A percentile compares a stretch with the other conserved stretches of the same genome.
Evolutionary conservation across 2,888 invertebrate genomes (phyloP).

Genomic region (Siphlonurus alternatus): DNA sequence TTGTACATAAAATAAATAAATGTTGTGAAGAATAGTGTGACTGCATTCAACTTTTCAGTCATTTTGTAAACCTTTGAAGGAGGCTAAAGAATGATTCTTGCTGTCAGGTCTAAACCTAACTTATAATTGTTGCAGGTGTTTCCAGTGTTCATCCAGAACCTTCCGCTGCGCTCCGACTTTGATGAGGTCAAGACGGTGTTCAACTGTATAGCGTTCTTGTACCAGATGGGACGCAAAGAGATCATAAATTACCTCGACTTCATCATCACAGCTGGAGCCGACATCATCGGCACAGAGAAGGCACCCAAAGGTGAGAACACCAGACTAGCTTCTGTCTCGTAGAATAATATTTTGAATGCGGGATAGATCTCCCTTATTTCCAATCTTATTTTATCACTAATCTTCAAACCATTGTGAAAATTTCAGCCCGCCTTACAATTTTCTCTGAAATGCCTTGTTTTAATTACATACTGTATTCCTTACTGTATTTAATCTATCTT

Average conservation of each 20-base stretch:
- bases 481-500: no score
- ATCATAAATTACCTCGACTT: conserved; percentile 33
- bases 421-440: no score
- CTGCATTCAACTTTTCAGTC: no score
- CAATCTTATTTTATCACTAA: background rate
- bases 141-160: conserved; percentile 47
- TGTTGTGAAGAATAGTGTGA: no score
- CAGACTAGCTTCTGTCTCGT: background rate
- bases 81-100: no score
- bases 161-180: conserved; percentile 56
- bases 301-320: conserved; percentile 31
- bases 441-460: no score
- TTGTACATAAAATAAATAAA: no score
- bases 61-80: no score
- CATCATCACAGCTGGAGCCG: conserved; percentile 36
- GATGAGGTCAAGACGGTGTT: conserved; percentile 55
- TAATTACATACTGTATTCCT: no score
- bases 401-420: no score
- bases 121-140: conserved; percentile 38
- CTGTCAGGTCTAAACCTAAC: no score
- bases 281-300: conserved; percentile 38
- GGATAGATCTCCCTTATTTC: background rate
- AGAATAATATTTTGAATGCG: background rate
- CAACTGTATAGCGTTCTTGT: conserved; percentile 43
- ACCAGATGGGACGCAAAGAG: conserved; percentile 39